phyloP scores from a whole-genome alignment of 2,888 invertebrate genomes.

The Lasioglossum calceatum region DNA sequence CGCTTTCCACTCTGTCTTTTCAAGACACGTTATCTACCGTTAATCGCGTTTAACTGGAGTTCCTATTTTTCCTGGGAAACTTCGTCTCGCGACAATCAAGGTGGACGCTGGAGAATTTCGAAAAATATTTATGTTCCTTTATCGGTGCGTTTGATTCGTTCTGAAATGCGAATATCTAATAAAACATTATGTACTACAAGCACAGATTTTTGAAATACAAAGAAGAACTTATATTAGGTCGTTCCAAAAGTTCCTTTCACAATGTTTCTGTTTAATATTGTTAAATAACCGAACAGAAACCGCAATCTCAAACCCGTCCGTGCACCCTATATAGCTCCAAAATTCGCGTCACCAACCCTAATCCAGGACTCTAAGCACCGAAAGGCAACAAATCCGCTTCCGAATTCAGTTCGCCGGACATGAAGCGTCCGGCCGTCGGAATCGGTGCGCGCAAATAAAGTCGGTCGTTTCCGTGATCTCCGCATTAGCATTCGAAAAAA shows the following conservation, averaged over 20 bases:
- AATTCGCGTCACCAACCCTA: not conserved
- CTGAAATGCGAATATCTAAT: not conserved
- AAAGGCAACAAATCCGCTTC: not conserved
- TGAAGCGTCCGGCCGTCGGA: slow-evolving; percentile 25
- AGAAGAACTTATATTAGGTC: no score
- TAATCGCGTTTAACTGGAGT: slow-evolving; percentile 7
- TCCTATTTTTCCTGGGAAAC: not conserved
- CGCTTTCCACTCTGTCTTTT: not conserved
- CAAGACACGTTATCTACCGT: not conserved
- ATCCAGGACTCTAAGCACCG: not conserved
- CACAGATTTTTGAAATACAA: not conserved
- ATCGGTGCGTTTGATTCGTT: not conserved
- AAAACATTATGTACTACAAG: not conserved
- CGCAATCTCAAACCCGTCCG: not conserved
- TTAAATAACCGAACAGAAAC: not conserved
- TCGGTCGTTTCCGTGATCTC: slow-evolving; percentile 28
- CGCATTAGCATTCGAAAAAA: slow-evolving; percentile 47
- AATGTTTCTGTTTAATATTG: not conserved
- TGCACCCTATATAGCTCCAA: not conserved
- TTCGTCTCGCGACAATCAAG: not conserved
- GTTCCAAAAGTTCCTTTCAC: no score
- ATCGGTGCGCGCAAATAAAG: slow-evolving; percentile 28
- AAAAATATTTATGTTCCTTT: not conserved
- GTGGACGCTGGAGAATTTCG: not conserved
- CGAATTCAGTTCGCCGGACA: slow-evolving; percentile 11